These are phyloP conservation scores for Potorous gilbertii DNA, from an alignment of 2,797 vertebrate species.

Conservation along the genomic window DNA sequence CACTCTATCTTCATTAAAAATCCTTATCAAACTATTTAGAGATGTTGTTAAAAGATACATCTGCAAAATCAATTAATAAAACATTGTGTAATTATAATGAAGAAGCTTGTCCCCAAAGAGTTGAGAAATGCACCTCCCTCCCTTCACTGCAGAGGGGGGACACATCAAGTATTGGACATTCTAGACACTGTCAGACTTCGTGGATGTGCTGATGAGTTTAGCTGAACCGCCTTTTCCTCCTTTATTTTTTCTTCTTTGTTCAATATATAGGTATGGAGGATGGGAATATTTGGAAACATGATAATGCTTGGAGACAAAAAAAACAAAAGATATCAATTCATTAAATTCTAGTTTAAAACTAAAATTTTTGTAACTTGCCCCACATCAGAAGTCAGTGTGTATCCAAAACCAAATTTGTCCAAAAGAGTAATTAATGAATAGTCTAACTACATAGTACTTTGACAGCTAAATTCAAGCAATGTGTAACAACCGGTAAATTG, in stretches of 20 bases:
- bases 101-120: neutral
- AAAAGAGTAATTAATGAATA: neutral
- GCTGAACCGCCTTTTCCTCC: neutral
- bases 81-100: neutral
- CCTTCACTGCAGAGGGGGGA: neutral
- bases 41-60: neutral
- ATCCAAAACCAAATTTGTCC: neutral
- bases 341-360: neutral
- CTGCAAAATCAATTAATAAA: neutral
- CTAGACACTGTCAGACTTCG: neutral
- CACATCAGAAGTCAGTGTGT: neutral
- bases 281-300: neutral
- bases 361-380: neutral
- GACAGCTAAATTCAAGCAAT: neutral
- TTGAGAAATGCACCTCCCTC: neutral
- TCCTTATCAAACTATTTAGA: neutral
- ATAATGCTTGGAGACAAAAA: neutral
- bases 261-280: neutral
- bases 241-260: neutral
- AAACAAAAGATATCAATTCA: neutral
- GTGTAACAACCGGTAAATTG: neutral
- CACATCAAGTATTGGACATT: neutral
- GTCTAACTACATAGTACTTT: neutral
- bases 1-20: neutral
- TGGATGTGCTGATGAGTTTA: neutral